Evolutionary conservation across 2,797 vertebrate species (phyloP).

Genomic region (Melanotaenia trifasciata): DNA sequence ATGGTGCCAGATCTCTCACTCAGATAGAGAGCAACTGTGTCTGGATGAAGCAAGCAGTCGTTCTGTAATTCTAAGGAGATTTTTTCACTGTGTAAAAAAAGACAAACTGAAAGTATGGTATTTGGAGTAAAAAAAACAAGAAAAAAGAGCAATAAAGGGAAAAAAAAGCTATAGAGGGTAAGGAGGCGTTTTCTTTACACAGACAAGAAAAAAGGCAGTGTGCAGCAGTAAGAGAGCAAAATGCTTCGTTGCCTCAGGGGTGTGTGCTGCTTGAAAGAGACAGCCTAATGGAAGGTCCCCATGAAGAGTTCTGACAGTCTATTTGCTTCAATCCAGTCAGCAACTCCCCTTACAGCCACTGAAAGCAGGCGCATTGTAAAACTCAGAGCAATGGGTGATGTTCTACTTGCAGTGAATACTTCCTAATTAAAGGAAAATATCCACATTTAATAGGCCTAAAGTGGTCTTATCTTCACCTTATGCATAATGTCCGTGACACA

Average conservation of each 20-base stretch:
- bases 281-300: constrained; percentile 78
- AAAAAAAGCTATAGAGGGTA: constrained; percentile 31
- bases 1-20: not conserved
- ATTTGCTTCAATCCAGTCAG: constrained; percentile 78
- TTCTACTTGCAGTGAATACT: constrained; percentile 55
- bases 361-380: constrained; percentile 73
- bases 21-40: not conserved
- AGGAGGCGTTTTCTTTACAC: constrained; percentile 49
- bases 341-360: constrained; percentile 57
- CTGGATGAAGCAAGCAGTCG: constrained; percentile 11
- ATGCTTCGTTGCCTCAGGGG: constrained; percentile 66
- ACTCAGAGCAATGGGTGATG: constrained; percentile 41
- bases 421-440: constrained; percentile 78
- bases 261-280: constrained; percentile 69
- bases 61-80: not conserved
- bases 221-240: constrained; percentile 64
- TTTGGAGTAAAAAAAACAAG: not conserved
- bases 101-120: no score
- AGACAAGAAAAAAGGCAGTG: constrained; percentile 61
- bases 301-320: constrained; percentile 69
- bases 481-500: constrained; percentile 58
- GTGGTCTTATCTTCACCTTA: constrained; percentile 62
- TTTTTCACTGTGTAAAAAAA: no score
- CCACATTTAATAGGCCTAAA: constrained; percentile 76
- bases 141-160: not conserved